Evolutionary conservation across 2,797 vertebrate species (phyloP).

Genomic region (Peromyscus attwateri): DNA sequence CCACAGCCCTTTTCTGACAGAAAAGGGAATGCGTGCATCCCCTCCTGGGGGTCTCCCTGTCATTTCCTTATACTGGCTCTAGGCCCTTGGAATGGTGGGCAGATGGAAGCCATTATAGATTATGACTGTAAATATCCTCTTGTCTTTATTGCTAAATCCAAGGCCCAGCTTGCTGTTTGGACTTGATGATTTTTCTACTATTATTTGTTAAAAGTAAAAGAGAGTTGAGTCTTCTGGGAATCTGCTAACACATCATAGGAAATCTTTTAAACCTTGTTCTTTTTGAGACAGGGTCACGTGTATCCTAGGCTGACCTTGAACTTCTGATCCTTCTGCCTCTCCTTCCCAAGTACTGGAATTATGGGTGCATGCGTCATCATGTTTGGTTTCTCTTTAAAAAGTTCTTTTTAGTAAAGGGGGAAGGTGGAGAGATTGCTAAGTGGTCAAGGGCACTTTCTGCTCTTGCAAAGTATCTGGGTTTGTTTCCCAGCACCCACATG

Average conservation of each 20-base stretch:
- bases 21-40: background rate
- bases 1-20: background rate
- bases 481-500: background rate
- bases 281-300: background rate
- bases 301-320: background rate
- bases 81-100: background rate
- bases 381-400: background rate
- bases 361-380: background rate
- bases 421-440: background rate
- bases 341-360: background rate
- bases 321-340: background rate
- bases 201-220: constrained; percentile 33
- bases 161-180: background rate
- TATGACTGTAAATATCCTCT: background rate
- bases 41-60: background rate
- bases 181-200: constrained; percentile 35
- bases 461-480: background rate
- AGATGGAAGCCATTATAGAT: background rate
- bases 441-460: background rate
- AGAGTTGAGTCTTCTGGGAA: background rate
- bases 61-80: background rate
- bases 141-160: background rate
- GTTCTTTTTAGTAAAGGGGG: background rate
- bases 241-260: background rate
- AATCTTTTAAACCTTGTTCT: constrained; percentile 5